These are phyloP conservation scores for Microhierax caerulescens DNA, from an alignment of 2,797 vertebrate genomes.

Conservation along the genomic window DNA sequence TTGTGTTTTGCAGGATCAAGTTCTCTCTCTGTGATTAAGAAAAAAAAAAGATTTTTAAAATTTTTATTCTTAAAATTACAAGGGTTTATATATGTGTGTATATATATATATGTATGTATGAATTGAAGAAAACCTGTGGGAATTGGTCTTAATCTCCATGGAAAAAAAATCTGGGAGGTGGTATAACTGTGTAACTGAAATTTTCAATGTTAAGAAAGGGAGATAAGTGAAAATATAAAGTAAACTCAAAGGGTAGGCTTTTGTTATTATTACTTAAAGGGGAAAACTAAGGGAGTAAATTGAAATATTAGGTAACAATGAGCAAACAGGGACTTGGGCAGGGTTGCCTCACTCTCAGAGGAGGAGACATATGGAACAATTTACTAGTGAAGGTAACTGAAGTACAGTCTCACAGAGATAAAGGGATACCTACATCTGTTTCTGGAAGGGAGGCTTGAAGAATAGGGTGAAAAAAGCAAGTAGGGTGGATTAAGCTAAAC, in stretches of 20 bases:
- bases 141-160: not conserved
- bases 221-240: conserved; percentile 15
- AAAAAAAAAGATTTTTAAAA: too few species aligned
- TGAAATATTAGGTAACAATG: conserved; percentile 63
- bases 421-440: conserved; percentile 42
- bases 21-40: not conserved
- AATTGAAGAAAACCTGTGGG: not conserved
- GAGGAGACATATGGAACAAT: conserved; percentile 46
- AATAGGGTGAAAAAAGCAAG: conserved; percentile 53
- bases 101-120: not conserved
- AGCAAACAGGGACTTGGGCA: not conserved
- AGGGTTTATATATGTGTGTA: not conserved
- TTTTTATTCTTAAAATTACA: too few species aligned
- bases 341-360: not conserved
- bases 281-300: not conserved
- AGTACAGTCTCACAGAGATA: conserved; percentile 18
- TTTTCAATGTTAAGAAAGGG: not conserved
- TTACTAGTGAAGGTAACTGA: conserved; percentile 45
- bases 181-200: not conserved
- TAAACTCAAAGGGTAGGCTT: not conserved
- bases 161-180: not conserved
- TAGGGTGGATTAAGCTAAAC: not conserved
- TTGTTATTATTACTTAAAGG: conserved; percentile 40
- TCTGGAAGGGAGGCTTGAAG: conserved; percentile 34
- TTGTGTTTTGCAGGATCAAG: not conserved